Evolutionary conservation across 1,140 invertebrate genomes (phyloP).

Genomic region (Drosophila virilis): DNA sequence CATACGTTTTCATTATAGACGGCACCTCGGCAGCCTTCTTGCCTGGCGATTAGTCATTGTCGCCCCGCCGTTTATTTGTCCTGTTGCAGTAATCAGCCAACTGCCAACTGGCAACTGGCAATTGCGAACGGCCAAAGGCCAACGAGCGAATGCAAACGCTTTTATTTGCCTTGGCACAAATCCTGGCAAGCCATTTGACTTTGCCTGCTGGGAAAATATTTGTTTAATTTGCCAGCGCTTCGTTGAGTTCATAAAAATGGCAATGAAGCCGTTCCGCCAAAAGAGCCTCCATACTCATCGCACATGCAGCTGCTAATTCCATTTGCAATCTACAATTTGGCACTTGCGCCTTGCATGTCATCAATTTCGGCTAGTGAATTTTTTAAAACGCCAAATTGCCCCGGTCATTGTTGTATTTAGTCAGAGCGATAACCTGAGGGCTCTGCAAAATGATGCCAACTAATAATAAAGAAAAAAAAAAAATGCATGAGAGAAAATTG

Average conservation of each 20-base stretch:
- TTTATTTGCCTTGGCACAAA: conserved; percentile 74
- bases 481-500: background rate
- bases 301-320: background rate
- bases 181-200: conserved; percentile 65
- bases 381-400: conserved; percentile 79
- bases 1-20: conserved; percentile 67
- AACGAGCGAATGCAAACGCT: conserved; percentile 28
- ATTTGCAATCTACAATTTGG: conserved; percentile 17
- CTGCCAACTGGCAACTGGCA: conserved; percentile 8
- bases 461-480: conserved; percentile 45
- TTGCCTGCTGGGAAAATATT: conserved; percentile 70
- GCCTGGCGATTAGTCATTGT: conserved; percentile 67
- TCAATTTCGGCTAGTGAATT: conserved; percentile 76
- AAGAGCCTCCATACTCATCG: background rate
- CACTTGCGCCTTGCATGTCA: conserved; percentile 52
- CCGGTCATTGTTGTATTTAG: conserved; percentile 78
- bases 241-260: conserved; percentile 79
- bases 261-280: conserved; percentile 64
- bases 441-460: conserved; percentile 50
- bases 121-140: conserved; percentile 7
- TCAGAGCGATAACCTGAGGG: conserved; percentile 56
- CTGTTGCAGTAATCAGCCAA: conserved; percentile 73
- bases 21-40: conserved; percentile 40
- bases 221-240: conserved; percentile 74
- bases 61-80: conserved; percentile 53